phyloP scores from a whole-genome alignment of 2,888 invertebrate genomes.

The Lutraria lutraria region DNA sequence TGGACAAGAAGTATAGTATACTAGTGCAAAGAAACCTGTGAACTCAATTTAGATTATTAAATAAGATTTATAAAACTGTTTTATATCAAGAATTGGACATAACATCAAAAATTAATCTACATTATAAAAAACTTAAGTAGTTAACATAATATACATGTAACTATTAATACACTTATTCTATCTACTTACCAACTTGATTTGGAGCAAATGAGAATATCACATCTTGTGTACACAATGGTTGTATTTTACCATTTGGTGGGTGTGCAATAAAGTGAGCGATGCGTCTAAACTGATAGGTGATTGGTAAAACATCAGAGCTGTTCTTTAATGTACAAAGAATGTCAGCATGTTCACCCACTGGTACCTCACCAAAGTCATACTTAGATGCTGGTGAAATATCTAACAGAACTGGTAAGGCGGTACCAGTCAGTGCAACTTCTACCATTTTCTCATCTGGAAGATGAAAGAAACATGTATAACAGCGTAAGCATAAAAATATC shows the following conservation, averaged over 20 bases:
- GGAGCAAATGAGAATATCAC: slow-evolving; percentile 86
- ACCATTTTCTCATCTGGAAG: slow-evolving; percentile 74
- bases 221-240: slow-evolving; percentile 83
- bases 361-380: slow-evolving; percentile 85
- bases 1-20: no score
- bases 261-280: slow-evolving; percentile 85
- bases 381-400: slow-evolving; percentile 81
- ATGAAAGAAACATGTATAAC: not conserved
- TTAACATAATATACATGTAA: no score
- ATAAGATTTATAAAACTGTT: no score
- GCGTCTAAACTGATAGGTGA: slow-evolving; percentile 84
- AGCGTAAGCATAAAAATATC: not conserved
- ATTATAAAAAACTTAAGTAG: no score
- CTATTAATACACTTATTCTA: no score
- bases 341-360: slow-evolving; percentile 84
- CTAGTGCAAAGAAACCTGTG: no score
- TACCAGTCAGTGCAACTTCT: slow-evolving; percentile 86
- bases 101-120: no score
- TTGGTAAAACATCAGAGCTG: slow-evolving; percentile 82
- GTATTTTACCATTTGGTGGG: slow-evolving; percentile 84
- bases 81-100: no score
- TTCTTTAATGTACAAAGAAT: slow-evolving; percentile 84
- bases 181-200: slow-evolving; percentile 85
- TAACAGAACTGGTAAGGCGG: slow-evolving; percentile 86
- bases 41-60: no score